Evolutionary conservation across 1,140 invertebrate species (phyloP), one percentile per base, ranked within the genome.

Genomic region (Venturia canescens): DNA sequence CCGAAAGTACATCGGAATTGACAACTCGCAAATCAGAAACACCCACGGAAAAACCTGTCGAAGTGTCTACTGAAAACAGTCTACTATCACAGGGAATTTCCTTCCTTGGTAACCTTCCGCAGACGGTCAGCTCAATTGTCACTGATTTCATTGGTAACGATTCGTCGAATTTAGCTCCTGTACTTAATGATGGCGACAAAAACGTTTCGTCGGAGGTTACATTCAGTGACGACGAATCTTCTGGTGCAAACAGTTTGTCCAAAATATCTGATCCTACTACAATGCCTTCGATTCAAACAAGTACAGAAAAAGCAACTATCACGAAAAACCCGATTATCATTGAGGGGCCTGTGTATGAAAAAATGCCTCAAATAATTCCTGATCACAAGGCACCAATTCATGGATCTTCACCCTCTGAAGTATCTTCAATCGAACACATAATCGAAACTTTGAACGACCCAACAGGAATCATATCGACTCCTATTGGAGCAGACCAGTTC

Each of bases 381-480:
- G n/a, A 67, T 18, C 29, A 63, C 3, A 75, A 72, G 26, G n/a
- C 48, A 21, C 44, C 44, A 26, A 26, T 31, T n/a, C 66, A 79
- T 1, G 69, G 11, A 27, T 29, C 78, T 60, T 70, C 23, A 48
- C 29, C 69, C 5, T 72, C 83, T 18, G 83, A 83, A 21, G 78
- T 69, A 44, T 60, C 67, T 60, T 74, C 80, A 63, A 84, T 84
- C 4, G 80, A 84, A 34, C 79, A 84, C 26, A 84, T 84, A 48
- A 84, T 84, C 27, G 80, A 83, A 57, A 76, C 63, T 27, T 57
- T 82, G 26, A 84, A 81, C 75, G 57, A 84, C 18, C 66, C 80
- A 27, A 75, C 77, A 60, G 81, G 67, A 0, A 80, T 27, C 53
- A 77, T 82, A 70, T 74, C 76, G 7, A 66, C 48, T n/a, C 60